Conservation (phyloP, 2,888 invertebrate genomes). For the Nineta flava region DNA sequence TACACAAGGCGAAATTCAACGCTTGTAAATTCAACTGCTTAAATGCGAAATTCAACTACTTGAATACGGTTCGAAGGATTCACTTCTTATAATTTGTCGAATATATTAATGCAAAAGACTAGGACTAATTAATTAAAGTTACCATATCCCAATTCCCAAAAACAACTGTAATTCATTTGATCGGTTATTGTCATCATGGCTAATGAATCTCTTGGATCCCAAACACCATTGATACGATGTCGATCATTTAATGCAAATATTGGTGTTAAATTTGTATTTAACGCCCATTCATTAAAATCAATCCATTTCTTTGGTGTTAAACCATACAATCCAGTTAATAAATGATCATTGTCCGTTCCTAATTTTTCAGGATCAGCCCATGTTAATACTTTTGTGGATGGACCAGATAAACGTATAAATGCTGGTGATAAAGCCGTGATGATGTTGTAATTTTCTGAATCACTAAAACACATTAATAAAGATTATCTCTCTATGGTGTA, state of each 20-base stretch:
- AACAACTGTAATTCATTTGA: conserved; percentile 42
- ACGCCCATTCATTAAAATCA: conserved; percentile 33
- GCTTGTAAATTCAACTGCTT: too few relatives aligned
- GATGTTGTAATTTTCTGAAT: conserved; percentile 44
- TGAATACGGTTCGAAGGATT: too few relatives aligned
- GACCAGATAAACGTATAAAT: conserved; percentile 56
- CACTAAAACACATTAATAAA: conserved; percentile 15
- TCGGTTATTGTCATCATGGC: conserved; percentile 52
- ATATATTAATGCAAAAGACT: too few relatives aligned
- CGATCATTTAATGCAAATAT: conserved; percentile 51
- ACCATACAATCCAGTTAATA: conserved; percentile 1
- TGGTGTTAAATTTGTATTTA: conserved; percentile 41
- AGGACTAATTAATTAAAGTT: conserved; percentile 19
- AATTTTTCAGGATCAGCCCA: conserved; percentile 18
- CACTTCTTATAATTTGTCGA: too few relatives aligned
- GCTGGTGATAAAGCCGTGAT: conserved; percentile 53
- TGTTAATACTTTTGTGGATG: conserved; percentile 35
- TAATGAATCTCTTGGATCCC: conserved; percentile 52
- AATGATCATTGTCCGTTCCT: conserved; percentile 15
- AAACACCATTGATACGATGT: conserved; percentile 32
- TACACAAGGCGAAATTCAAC: too few relatives aligned
- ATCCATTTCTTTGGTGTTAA: conserved; percentile 24
- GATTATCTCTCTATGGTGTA: too few relatives aligned
- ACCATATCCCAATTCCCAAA: conserved; percentile 65
- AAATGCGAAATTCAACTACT: too few relatives aligned